A percentile compares a stretch with the other conserved stretches of the same genome.
These are phyloP conservation scores for Gallirallus australis DNA, from an alignment of 2,797 vertebrate species.

Conservation along the genomic window DNA sequence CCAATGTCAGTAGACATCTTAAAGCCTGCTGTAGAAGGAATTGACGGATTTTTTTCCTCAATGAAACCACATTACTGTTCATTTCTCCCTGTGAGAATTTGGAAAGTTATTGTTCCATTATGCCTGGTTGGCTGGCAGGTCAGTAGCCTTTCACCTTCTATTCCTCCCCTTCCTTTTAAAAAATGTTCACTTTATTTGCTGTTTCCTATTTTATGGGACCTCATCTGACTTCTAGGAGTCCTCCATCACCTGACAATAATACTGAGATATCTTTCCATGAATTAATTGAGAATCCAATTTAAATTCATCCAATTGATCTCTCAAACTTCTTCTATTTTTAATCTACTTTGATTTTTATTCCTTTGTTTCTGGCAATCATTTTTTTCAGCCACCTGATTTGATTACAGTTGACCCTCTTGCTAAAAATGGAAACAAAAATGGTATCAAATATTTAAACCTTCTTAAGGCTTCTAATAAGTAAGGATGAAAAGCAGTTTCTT, in stretches of 20 bases:
- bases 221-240: background rate
- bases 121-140: background rate
- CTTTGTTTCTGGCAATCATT: background rate
- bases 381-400: background rate
- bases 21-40: background rate
- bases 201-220: background rate
- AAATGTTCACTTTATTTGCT: background rate
- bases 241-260: background rate
- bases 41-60: background rate
- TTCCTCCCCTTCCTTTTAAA: background rate
- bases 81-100: background rate
- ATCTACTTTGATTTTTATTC: background rate
- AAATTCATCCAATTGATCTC: background rate
- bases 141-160: background rate
- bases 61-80: background rate
- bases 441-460: background rate
- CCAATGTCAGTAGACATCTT: background rate
- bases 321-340: background rate
- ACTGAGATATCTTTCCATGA: background rate
- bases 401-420: background rate
- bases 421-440: background rate
- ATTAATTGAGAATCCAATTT: background rate
- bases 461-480: background rate
- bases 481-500: background rate
- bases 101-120: background rate